Conservation (phyloP, 1,140 invertebrate species). For the Bombus ignitus region DNA sequence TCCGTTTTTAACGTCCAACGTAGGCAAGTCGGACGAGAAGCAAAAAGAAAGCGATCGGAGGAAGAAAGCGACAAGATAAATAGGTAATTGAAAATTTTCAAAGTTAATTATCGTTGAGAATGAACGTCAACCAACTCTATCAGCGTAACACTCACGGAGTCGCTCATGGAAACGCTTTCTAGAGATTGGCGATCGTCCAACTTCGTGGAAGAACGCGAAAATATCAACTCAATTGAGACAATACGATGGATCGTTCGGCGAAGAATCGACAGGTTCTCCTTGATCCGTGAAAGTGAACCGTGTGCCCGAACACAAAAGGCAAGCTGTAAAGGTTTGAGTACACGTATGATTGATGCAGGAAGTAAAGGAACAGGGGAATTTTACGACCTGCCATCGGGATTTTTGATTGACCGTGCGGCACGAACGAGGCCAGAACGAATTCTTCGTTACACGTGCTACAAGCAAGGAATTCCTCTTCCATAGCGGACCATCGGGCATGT, state of each 20-base stretch:
- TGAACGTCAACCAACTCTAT: background rate
- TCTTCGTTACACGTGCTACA: conserved; percentile 46
- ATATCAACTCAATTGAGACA: conserved; percentile 33
- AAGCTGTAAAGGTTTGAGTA: conserved; percentile 17
- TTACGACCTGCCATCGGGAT: conserved; percentile 49
- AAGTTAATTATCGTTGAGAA: background rate
- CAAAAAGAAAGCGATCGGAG: no score
- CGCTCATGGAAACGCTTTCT: background rate
- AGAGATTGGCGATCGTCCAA: background rate
- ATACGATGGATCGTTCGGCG: conserved; percentile 9
- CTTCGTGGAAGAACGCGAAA: conserved; percentile 2
- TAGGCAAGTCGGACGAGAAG: background rate
- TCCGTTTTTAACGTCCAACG: no score
- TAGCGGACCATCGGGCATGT: conserved; percentile 40
- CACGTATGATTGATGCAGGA: conserved; percentile 60
- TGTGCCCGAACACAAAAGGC: conserved; percentile 20
- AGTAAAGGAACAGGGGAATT: conserved; percentile 32
- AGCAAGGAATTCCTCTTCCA: conserved; percentile 45
- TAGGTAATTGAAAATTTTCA: background rate
- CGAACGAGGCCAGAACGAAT: conserved; percentile 30
- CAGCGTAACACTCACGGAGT: background rate
- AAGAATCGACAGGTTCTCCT: conserved; percentile 42
- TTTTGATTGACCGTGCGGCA: conserved; percentile 24
- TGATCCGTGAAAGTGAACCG: conserved; percentile 53
- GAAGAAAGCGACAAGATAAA: background rate